Evolutionary conservation across 2,888 invertebrate genomes (phyloP).

Genomic region (Nemotelus nigrinus): DNA sequence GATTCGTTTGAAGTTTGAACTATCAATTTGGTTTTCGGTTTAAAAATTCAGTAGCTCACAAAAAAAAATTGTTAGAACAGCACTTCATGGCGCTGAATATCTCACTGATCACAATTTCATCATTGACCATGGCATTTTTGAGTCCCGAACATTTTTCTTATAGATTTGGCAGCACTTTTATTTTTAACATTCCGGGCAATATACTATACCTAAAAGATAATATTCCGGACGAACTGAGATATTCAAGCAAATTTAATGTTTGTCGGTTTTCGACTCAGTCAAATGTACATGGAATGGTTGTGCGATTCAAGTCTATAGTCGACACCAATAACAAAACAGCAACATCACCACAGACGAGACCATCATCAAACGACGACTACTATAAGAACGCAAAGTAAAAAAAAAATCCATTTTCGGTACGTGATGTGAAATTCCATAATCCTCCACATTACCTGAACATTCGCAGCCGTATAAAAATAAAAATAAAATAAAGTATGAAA

Average conservation of each 20-base stretch:
- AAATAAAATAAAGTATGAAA: constrained; percentile 7
- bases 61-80: too few relatives aligned
- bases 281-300: constrained; percentile 12
- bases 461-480: constrained; percentile 38
- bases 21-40: too few relatives aligned
- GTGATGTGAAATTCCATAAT: constrained; percentile 45
- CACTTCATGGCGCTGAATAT: too few relatives aligned
- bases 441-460: constrained; percentile 42
- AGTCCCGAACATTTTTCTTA: background rate
- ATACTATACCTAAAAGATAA: constrained; percentile 6
- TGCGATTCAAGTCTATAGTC: background rate
- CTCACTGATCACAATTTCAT: too few relatives aligned
- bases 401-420: constrained; percentile 41
- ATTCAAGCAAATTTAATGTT: constrained; percentile 38
- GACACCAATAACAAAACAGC: background rate
- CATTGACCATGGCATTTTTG: too few relatives aligned
- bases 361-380: constrained; percentile 25
- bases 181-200: constrained; percentile 5
- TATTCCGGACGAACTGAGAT: constrained; percentile 25
- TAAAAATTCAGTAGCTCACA: too few relatives aligned
- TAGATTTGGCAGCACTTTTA: background rate
- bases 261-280: background rate
- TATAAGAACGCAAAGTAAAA: background rate
- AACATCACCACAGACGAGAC: too few relatives aligned
- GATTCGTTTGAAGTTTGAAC: too few relatives aligned